These are phyloP conservation scores for Drosophila gunungcola DNA, from an alignment of 1,140 invertebrate genomes.

Conservation along the genomic window DNA sequence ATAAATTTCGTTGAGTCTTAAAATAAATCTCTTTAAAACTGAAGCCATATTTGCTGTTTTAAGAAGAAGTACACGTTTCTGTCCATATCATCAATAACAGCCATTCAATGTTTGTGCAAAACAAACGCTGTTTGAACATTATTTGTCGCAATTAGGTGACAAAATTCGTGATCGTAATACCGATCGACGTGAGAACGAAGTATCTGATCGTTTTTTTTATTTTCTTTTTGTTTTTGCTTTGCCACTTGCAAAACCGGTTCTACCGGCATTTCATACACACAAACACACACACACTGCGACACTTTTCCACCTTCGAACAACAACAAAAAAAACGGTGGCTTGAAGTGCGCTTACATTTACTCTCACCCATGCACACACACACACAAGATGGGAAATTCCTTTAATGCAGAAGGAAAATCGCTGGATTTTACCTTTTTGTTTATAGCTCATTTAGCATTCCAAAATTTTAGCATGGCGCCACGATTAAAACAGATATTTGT, in stretches of 20 bases:
- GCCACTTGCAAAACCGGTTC: conserved; percentile 78
- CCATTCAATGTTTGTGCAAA: not conserved
- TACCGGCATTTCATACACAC: conserved; percentile 67
- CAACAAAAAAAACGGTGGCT: conserved; percentile 20
- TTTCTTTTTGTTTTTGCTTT: conserved; percentile 53
- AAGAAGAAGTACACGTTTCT: not conserved
- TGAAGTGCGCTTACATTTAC: conserved; percentile 38
- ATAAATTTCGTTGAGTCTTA: too few species aligned
- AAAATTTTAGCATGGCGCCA: not conserved
- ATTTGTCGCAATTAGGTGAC: conserved; percentile 23
- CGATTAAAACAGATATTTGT: not conserved
- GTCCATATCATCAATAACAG: not conserved
- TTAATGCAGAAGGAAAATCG: conserved; percentile 15
- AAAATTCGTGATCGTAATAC: conserved; percentile 34
- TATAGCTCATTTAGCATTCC: conserved; percentile 27
- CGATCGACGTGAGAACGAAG: conserved; percentile 35
- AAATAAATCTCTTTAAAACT: too few species aligned
- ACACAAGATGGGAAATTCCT: conserved; percentile 34
- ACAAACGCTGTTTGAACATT: conserved; percentile 4
- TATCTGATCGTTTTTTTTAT: conserved; percentile 28
- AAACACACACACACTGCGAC: conserved; percentile 32
- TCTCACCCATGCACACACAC: conserved; percentile 5
- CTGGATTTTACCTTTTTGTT: conserved; percentile 47
- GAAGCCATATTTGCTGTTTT: too few species aligned
- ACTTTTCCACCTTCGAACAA: conserved; percentile 45